Percentiles rank a stretch among this genome's conserved stretches.
Conservation (phyloP, 2,797 vertebrate genomes). For the Streptopelia turtur region DNA sequence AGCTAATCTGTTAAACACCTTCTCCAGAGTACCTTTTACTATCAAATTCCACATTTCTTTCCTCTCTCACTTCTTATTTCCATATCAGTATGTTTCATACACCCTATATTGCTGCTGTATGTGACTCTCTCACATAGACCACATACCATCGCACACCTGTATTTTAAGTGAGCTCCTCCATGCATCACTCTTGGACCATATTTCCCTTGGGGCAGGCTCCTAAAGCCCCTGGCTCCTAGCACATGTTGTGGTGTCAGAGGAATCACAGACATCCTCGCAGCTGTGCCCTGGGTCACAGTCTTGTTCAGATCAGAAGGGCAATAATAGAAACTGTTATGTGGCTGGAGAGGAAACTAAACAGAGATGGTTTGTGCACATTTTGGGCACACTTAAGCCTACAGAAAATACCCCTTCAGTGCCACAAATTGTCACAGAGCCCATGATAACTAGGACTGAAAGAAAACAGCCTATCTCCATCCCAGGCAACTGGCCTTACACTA, state of each 20-base stretch:
- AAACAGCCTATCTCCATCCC: neutral
- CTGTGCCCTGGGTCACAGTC: neutral
- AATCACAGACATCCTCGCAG: neutral
- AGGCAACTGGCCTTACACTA: neutral
- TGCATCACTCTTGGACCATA: fast-evolving
- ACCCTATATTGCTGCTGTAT: fast-evolving
- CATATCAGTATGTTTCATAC: fast-evolving
- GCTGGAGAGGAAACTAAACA: neutral
- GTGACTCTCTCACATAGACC: neutral
- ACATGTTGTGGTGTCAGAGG: neutral
- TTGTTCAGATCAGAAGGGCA: neutral
- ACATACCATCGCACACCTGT: fast-evolving
- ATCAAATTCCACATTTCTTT: neutral
- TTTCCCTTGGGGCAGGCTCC: neutral
- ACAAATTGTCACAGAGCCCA: neutral
- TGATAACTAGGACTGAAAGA: neutral
- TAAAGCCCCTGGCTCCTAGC: neutral
- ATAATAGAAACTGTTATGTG: neutral
- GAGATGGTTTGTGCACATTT: neutral
- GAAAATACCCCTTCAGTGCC: neutral
- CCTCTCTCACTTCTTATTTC: neutral
- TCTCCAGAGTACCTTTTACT: neutral
- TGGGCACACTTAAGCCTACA: neutral
- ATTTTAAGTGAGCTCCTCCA: neutral
- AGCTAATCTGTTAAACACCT: neutral